Evolutionary conservation across 2,888 invertebrate species (phyloP).

Genomic region (Orthosia incerta): DNA sequence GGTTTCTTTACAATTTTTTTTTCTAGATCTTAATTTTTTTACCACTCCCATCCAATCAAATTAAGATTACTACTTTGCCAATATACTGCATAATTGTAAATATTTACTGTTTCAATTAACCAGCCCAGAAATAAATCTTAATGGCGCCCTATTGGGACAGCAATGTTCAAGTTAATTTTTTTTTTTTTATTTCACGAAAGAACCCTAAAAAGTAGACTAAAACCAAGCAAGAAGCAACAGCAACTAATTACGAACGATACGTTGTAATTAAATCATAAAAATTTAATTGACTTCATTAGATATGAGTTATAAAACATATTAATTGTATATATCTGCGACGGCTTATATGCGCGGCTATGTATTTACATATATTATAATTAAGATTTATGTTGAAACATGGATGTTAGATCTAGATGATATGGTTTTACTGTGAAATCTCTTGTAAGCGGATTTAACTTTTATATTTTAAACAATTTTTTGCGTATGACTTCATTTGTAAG

Average conservation of each 20-base stretch:
- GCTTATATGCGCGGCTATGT: constrained; percentile 27
- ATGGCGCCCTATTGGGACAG: constrained; percentile 30
- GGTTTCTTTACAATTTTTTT: not conserved
- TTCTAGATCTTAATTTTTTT: not conserved
- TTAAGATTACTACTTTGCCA: not conserved
- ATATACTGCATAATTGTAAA: not conserved
- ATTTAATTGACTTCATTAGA: constrained; percentile 64
- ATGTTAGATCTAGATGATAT: constrained; percentile 38
- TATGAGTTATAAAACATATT: constrained; percentile 60
- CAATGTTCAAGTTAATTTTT: not conserved
- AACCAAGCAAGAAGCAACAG: constrained; percentile 27
- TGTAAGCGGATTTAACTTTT: constrained; percentile 21
- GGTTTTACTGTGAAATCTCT: constrained; percentile 30
- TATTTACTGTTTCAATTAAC: not conserved
- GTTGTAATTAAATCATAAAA: constrained; percentile 64
- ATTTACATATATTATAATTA: constrained; percentile 45
- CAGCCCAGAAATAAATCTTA: not conserved
- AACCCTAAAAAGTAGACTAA: constrained; percentile 11
- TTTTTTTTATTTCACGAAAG: not conserved
- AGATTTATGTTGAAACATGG: constrained; percentile 39
- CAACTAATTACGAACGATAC: constrained; percentile 56
- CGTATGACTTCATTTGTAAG: not conserved
- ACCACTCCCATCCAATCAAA: not conserved
- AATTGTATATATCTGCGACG: constrained; percentile 46
- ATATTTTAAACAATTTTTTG: not conserved